A percentile compares a stretch with the other conserved stretches of the same genome.
Conservation (phyloP, 2,888 invertebrate species). For the Leptinotarsa haldemani region DNA sequence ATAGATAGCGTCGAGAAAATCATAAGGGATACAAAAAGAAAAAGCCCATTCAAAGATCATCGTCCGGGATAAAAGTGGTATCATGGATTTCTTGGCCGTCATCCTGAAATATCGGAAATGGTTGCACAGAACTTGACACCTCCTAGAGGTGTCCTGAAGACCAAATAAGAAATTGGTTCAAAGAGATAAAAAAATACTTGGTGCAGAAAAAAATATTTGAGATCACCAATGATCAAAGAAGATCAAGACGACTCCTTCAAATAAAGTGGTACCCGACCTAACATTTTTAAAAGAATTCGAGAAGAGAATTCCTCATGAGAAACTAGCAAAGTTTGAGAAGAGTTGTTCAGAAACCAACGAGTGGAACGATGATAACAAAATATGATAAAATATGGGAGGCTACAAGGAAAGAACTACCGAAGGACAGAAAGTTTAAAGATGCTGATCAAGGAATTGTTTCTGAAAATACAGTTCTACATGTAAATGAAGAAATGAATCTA, state of each 20-base stretch:
- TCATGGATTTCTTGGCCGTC: slow-evolving; percentile 23
- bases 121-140: slow-evolving; percentile 32
- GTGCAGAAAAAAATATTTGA: slow-evolving; percentile 38
- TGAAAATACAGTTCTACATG: background rate
- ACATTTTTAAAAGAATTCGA: background rate
- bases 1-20: slow-evolving; percentile 31
- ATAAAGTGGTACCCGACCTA: background rate
- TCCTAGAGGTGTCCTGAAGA: slow-evolving; percentile 53
- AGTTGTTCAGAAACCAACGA: background rate
- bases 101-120: slow-evolving; percentile 6
- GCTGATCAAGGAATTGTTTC: background rate
- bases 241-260: slow-evolving; percentile 27
- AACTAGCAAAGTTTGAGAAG: background rate
- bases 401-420: background rate
- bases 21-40: slow-evolving; percentile 27
- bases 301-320: background rate
- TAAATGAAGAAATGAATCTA: background rate
- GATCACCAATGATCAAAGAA: slow-evolving; percentile 44
- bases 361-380: no score
- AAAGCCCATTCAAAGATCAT: slow-evolving; percentile 18
- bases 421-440: background rate
- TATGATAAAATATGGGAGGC: background rate
- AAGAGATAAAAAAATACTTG: slow-evolving; percentile 52
- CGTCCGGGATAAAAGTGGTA: slow-evolving; percentile 27
- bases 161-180: slow-evolving; percentile 55